Conservation (phyloP, 1,140 invertebrate species). For the Anthonomus grandis region DNA sequence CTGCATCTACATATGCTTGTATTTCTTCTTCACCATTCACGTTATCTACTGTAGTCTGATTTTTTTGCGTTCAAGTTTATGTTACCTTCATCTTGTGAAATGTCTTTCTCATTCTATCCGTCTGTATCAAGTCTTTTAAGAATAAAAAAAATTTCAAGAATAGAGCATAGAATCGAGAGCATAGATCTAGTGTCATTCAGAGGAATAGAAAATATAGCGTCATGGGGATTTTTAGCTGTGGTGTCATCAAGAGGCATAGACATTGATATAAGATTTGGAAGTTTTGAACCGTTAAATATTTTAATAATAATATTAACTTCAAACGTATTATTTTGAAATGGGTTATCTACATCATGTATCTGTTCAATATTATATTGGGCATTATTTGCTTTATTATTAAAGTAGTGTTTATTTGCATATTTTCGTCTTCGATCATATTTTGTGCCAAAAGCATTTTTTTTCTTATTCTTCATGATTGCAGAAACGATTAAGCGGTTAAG, state of each 20-base stretch:
- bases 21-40: background rate
- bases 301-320: background rate
- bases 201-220: background rate
- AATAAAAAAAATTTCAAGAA: background rate
- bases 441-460: background rate
- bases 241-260: slow-evolving; percentile 3
- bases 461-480: background rate
- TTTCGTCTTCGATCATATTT: background rate
- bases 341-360: background rate
- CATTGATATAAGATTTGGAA: background rate
- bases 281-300: background rate
- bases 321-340: slow-evolving; percentile 1
- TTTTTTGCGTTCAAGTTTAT: background rate
- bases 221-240: background rate
- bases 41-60: background rate
- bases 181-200: background rate
- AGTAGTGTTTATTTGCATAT: slow-evolving; percentile 2
- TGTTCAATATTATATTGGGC: slow-evolving; percentile 1
- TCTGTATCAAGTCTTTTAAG: slow-evolving; percentile 2
- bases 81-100: background rate
- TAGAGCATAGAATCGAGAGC: background rate
- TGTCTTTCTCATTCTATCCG: background rate
- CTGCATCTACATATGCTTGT: background rate
- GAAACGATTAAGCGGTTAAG: background rate
- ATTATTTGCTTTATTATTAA: slow-evolving; percentile 1